These are phyloP conservation scores for Caenorhabditis sinica DNA, from an alignment of 2,888 invertebrate species.

Conservation along the genomic window DNA sequence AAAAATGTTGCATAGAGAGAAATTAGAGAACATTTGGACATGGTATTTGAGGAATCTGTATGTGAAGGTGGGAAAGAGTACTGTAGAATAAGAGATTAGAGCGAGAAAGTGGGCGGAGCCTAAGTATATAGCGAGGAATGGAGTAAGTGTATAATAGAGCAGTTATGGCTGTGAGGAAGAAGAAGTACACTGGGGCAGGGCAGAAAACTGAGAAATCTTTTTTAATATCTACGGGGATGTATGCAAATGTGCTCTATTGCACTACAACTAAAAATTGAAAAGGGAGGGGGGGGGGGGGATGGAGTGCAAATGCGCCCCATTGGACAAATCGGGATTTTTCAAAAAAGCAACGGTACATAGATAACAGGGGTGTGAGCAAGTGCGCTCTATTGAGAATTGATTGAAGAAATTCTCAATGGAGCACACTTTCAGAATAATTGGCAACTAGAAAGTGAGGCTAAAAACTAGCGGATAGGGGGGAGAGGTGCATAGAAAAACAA, in stretches of 20 bases:
- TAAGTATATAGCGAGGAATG: neutral
- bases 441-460: neutral
- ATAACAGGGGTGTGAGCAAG: neutral
- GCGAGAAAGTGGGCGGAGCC: neutral
- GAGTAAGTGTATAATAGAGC: neutral
- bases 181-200: neutral
- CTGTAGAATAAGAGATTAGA: constrained; percentile 5
- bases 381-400: neutral
- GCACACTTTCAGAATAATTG: neutral
- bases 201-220: too few relatives aligned
- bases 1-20: neutral
- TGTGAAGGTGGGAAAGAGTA: neutral
- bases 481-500: constrained; percentile 15
- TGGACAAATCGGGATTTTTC: too few relatives aligned
- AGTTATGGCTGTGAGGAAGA: neutral
- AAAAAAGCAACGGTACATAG: neutral
- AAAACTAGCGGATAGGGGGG: neutral
- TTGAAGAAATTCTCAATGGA: neutral
- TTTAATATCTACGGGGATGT: too few relatives aligned
- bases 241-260: too few relatives aligned
- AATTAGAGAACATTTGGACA: constrained; percentile 38
- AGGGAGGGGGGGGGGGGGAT: neutral
- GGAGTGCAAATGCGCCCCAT: neutral
- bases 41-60: constrained; percentile 41
- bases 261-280: too few relatives aligned